Conservation (phyloP, 2,113 vertebrate genomes). For the Pan troglodytes region DNA sequence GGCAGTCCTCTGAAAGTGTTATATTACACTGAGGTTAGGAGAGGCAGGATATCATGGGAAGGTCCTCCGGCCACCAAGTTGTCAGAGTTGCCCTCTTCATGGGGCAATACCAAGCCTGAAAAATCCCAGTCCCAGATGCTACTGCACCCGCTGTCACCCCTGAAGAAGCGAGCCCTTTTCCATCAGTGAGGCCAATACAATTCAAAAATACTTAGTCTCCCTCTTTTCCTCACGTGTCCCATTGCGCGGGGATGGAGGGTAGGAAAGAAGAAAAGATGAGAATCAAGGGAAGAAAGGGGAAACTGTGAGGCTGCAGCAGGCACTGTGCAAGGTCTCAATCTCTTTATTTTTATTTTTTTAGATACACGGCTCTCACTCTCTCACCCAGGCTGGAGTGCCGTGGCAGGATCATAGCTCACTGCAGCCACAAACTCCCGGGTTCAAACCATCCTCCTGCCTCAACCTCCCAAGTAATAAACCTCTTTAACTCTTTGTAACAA, state of each 20-base stretch:
- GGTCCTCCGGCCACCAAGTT: not conserved
- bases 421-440: too few relatives aligned
- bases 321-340: not conserved
- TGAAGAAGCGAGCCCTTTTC: not conserved
- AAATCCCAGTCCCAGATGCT: not conserved
- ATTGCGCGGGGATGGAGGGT: accelerated
- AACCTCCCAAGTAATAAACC: too few relatives aligned
- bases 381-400: too few relatives aligned
- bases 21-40: not conserved
- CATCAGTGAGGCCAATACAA: not conserved
- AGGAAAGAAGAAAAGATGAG: too few relatives aligned
- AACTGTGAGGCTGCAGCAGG: not conserved
- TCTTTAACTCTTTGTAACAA: not conserved
- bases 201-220: not conserved
- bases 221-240: not conserved
- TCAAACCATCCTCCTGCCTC: too few relatives aligned
- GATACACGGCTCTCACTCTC: too few relatives aligned
- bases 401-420: too few relatives aligned
- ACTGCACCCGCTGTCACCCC: accelerated
- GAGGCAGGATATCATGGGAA: not conserved
- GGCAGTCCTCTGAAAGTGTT: not conserved
- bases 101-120: not conserved
- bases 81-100: not conserved
- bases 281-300: too few relatives aligned
- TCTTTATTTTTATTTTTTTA: not conserved